Percentiles rank a stretch among this genome's conserved stretches.
Evolutionary conservation across 2,888 invertebrate species (phyloP).

Genomic region (Drosophila emarginata): DNA sequence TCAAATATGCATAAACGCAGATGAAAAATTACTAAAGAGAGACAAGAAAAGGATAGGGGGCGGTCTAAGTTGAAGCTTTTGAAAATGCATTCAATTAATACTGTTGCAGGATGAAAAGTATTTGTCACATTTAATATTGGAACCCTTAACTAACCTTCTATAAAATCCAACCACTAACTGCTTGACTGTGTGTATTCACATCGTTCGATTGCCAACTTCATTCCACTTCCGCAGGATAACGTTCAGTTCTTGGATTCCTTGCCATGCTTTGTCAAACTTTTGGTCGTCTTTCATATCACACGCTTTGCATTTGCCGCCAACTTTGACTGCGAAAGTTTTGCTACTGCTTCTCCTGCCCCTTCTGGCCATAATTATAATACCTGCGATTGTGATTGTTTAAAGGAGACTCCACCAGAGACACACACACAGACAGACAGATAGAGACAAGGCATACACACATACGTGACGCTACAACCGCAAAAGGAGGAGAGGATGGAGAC

Average conservation of each 20-base stretch:
- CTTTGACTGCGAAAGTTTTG: conserved; percentile 66
- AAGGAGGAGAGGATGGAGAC: neutral
- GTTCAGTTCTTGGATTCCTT: neutral
- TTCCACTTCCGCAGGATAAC: conserved; percentile 18
- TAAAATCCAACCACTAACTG: conserved; percentile 16
- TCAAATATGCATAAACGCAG: conserved; percentile 60
- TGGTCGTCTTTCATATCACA: conserved; percentile 72
- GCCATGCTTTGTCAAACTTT: conserved; percentile 51
- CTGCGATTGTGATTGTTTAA: conserved; percentile 71
- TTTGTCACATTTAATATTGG: conserved; percentile 37
- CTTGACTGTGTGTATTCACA: neutral
- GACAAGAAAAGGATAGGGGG: conserved; percentile 33
- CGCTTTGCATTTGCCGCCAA: conserved; percentile 48
- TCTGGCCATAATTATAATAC: conserved; percentile 64
- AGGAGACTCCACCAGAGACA: conserved; percentile 47
- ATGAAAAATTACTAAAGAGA: conserved; percentile 39
- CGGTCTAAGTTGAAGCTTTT: neutral
- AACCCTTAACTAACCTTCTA: conserved; percentile 10
- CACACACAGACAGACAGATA: neutral
- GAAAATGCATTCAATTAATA: conserved; percentile 64
- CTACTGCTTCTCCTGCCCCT: conserved; percentile 19
- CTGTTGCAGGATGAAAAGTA: conserved; percentile 41
- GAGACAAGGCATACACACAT: conserved; percentile 32
- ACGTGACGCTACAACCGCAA: conserved; percentile 66
- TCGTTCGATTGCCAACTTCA: conserved; percentile 30